Conservation (phyloP, 37 sponge, comb jelly and placozoan species). For the Ephydatia muelleri region DNA sequence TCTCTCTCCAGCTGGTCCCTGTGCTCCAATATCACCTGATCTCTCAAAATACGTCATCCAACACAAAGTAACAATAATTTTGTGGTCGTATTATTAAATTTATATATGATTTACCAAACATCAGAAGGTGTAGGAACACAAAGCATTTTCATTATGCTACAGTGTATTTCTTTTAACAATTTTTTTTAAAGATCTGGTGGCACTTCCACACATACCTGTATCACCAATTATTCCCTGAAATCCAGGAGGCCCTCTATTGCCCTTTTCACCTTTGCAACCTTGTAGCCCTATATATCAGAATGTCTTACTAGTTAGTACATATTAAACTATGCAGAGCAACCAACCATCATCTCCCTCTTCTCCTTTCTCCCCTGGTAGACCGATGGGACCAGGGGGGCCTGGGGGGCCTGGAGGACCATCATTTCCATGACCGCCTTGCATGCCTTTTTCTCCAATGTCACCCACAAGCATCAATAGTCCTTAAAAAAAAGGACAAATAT, state of each 20-base stretch:
- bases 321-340: no score
- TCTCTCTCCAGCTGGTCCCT: background rate
- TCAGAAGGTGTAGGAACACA: no score
- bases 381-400: background rate
- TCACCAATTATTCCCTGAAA: background rate
- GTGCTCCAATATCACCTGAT: background rate
- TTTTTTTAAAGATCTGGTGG: background rate
- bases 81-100: no score
- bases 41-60: no score
- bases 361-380: conserved; percentile 12
- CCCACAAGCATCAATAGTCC: background rate
- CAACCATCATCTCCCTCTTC: background rate
- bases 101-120: no score
- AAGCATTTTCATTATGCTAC: no score
- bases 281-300: background rate
- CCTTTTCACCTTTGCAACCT: background rate
- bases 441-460: background rate
- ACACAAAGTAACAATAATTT: no score
- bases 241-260: background rate
- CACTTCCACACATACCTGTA: background rate
- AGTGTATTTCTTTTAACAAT: no score
- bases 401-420: background rate
- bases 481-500: background rate
- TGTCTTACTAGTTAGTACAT: no score
- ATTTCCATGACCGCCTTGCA: background rate